Base-by-base conservation (phyloP, 2,888 invertebrate species). In the Sinodicranocentrus sp. region DNA sequence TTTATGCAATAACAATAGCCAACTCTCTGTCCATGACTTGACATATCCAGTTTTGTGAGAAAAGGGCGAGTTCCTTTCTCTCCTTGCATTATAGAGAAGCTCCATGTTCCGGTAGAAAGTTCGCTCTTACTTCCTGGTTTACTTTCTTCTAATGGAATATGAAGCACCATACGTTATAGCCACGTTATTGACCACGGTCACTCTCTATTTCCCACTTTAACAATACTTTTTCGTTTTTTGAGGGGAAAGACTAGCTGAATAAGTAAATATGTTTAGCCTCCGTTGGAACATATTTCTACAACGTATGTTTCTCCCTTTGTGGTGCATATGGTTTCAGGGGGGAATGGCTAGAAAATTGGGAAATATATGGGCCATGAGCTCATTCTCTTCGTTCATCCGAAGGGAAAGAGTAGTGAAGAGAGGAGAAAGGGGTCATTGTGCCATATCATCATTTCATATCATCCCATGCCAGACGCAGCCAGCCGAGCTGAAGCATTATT, bases 371-470 rank as follows among this genome's bases (percentile, higher is more conserved):
- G 63, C 61, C 78, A 79, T 70, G 78, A 71, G 63, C 78, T 52
- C 48, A 70, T 79, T 71, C 71, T 63, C 44, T 70, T 52, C 78
- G 78, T 63, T 78, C 78, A 63, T 71, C 68, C 63, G 23, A 23
- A 78, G 52, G 48, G 54, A 79, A 57, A 54, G 59, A 54, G 59
- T 28, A 71, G 63, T 13, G 63, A n/a, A 61, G 68, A 61, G 57
- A 28, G 61, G 25, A 76, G 59, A 82, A 84, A 71, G 70, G 72
- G 80, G 84, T 84, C 84, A 84, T 84, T 84, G 84, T 78, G 84
- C 84, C 84, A 75, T 73, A 71, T 83, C 84, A 78, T 84, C 77
- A 65, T 73, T 78, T 61, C 77, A 73, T 84, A 80, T 84, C 79
- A 63, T 63, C 61, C 61, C 79, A 54, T 80, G 73, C 79, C 84